Percentiles rank a stretch among this genome's conserved stretches.
These are phyloP conservation scores for Solen grandis DNA, from an alignment of 1,140 invertebrate species.

Conservation along the genomic window DNA sequence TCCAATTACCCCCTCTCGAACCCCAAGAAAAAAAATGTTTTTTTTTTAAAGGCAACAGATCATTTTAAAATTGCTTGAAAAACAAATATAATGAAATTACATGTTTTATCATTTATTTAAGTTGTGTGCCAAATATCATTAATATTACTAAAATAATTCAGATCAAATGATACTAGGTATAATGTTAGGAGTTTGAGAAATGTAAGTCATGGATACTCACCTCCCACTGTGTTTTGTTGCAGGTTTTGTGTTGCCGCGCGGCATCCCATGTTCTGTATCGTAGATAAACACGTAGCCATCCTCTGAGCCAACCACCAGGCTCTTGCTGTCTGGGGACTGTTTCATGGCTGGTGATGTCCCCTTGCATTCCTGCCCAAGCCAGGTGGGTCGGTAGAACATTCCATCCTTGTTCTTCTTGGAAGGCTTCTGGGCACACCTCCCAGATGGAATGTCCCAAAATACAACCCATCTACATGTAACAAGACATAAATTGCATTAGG, in stretches of 20 bases:
- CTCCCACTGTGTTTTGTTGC: conserved; percentile 66
- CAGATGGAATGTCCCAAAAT: conserved; percentile 74
- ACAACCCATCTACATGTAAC: conserved; percentile 53
- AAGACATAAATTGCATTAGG: too few species aligned
- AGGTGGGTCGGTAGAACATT: conserved; percentile 69
- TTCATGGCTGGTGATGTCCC: conserved; percentile 59
- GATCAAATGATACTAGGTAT: too few species aligned
- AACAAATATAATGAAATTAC: too few species aligned
- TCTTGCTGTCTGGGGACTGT: conserved; percentile 34
- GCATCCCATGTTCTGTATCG: conserved; percentile 62
- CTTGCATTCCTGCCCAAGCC: conserved; percentile 51
- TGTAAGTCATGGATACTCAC: too few species aligned
- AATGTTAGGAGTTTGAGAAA: too few species aligned
- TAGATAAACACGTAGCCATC: conserved; percentile 74
- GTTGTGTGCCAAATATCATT: too few species aligned
- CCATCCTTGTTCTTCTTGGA: conserved; percentile 60
- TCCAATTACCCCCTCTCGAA: too few species aligned
- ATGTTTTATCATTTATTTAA: too few species aligned
- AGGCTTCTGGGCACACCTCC: conserved; percentile 69
- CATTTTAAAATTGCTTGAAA: too few species aligned
- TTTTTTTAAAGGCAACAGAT: too few species aligned
- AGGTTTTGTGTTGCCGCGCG: conserved; percentile 63
- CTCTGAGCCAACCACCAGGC: conserved; percentile 67
- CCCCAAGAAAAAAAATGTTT: too few species aligned
- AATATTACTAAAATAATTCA: too few species aligned